Evolutionary conservation across 2,113 vertebrate species (phyloP).

Genomic region (Macrotus californicus): DNA sequence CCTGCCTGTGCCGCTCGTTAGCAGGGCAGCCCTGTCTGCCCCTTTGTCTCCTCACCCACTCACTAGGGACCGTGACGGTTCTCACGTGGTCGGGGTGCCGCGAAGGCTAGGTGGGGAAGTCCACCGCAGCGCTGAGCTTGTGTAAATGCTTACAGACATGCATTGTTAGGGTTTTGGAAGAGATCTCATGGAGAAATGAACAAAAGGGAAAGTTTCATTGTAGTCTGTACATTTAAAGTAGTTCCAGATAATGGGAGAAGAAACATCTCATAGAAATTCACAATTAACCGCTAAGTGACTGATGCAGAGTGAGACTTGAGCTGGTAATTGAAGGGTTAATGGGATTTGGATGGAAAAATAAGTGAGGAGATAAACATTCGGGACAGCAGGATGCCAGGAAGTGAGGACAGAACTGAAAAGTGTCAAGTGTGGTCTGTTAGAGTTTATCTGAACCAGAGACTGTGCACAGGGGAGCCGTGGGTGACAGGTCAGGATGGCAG

Average conservation of each 20-base stretch:
- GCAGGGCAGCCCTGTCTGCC: neutral
- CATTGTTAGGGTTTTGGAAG: neutral
- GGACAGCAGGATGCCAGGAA: too few species aligned
- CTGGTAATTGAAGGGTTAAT: neutral
- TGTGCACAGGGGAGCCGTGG: too few species aligned
- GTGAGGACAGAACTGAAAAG: too few species aligned
- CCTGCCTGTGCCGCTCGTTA: neutral
- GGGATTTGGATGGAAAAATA: too few species aligned
- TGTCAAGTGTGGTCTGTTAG: too few species aligned
- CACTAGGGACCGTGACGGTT: neutral
- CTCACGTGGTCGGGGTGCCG: neutral
- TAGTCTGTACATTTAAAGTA: neutral
- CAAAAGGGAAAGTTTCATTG: neutral
- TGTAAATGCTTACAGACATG: neutral
- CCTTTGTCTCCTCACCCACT: neutral
- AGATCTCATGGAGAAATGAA: neutral
- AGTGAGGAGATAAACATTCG: too few species aligned
- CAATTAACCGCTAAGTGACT: neutral
- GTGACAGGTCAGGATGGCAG: too few species aligned
- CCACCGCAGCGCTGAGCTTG: neutral
- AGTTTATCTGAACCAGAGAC: too few species aligned
- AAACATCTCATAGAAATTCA: neutral
- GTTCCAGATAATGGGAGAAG: neutral
- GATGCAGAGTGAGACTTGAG: neutral
- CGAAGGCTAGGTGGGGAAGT: neutral